Evolutionary conservation across 2,888 invertebrate species (phyloP), one percentile per base, ranked within the genome.

Genomic region (Onthophagus sagittarius): DNA sequence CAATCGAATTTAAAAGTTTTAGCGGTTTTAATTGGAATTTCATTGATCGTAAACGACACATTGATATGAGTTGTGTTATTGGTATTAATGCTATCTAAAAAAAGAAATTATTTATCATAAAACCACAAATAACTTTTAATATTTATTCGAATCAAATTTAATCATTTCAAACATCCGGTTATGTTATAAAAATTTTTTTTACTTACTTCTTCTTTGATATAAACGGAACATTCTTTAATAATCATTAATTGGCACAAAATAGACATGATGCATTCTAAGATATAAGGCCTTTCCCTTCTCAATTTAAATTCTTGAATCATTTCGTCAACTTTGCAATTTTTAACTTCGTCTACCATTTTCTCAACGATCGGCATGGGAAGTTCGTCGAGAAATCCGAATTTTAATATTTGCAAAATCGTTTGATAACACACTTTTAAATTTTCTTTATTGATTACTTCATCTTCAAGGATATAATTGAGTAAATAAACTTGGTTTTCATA

Each of bases 1-100:
- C 82, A 33, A 84, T 80, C 0, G 83, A 81, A 72, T 84, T 85
- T 69, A 85, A 82, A 23, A 85, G 73, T 71, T 82, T 15, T 15
- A 67, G 7, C n/a, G 67, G 67, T 67, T 67, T 67, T n/a, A 31
- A 23, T 67, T 67, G 67, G 13, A 67, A 67, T 23, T 67, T n/a
- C 31, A 67, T 32, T n/a, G 15, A n/a, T 31, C 32, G 23, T 67
- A 67, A 23, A 23, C 23, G 23, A 31, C 67, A 67, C 67, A 67
- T 67, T 13, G n/a, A 23, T 32, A 67, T 32, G 3, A 67, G 13
- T n/a, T 67, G 67, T 1, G 23, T 67, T 67, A 67, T 15, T 5
- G 15, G 13, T 15, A 67, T 67, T 23, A 15, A 23, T 31, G 67
- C 67, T 31, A 67, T 67, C 67, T 67, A 32, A 23, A 67, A 67